Evolutionary conservation across 2,888 invertebrate species (phyloP), one percentile per base, ranked within the genome.

Genomic region (Lissocephala sabroskyi): DNA sequence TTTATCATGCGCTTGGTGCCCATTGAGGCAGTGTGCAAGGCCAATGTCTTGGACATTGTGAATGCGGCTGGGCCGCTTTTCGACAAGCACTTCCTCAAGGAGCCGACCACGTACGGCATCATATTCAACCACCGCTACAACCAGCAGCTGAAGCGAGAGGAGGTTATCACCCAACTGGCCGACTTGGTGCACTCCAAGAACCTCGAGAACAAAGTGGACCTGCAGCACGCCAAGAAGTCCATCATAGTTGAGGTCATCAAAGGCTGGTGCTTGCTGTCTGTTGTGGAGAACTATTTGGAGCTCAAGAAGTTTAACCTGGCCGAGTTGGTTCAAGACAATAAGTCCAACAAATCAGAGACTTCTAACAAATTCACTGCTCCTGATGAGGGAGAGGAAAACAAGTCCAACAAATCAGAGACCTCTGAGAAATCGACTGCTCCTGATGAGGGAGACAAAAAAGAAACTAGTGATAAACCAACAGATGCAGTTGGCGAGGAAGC

Each of bases 291-390:
- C 82, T 97, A 93, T 84, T 87, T 88, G 71, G 88, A 88, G 58
- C 91, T 89, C 79, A 92, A 91, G 67, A 96, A 95, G 81, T 97
- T 93, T 84, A 97, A 97, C 86, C 85, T 96, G 51, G 83, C 90
- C 52, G 93, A 94, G 82, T 46, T 82, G 35, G 71, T 67, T n/a
- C n/a, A n/a, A n/a, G n/a, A n/a, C n/a, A n/a, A n/a, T 28, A 75
- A 76, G 14, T 6, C 9, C 13, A 19, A 19, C 18, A 37, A 33
- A 11, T 42, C 39, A 5, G 35, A 35, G 10, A 35, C 14, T 11
- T 29, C 17, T 7, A 10, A 16, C 16, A 45, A 36, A 14, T 3
- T 33, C 19, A 18, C 11, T 13, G 26, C 18, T 7, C 33, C 26
- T 10, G 28, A 23, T 1, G 23, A 32, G 33, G 7, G 5, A 28